A percentile compares a stretch with the other conserved stretches of the same genome.
These are phyloP conservation scores for Tenebrio molitor DNA, from an alignment of 1,140 invertebrate species.

Conservation along the genomic window DNA sequence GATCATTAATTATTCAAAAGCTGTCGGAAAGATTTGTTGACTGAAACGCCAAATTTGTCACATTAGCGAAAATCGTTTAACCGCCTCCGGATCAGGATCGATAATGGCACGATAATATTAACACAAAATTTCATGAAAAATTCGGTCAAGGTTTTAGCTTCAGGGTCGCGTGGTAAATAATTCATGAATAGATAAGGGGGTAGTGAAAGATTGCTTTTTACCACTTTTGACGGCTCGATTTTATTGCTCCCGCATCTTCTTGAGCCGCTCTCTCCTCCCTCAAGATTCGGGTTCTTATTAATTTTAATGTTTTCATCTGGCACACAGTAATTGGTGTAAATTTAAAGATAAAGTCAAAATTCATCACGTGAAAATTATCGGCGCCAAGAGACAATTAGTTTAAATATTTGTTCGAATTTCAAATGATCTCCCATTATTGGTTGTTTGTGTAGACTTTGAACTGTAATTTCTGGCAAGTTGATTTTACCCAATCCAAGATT, in stretches of 20 bases:
- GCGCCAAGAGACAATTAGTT: constrained; percentile 8
- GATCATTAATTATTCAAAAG: constrained; percentile 28
- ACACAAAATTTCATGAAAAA: constrained; percentile 13
- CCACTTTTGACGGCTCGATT: constrained; percentile 28
- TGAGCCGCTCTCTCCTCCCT: background rate
- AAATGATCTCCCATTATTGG: constrained; percentile 22
- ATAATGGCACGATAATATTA: background rate
- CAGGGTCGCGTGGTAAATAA: constrained; percentile 19
- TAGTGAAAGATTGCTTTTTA: constrained; percentile 40
- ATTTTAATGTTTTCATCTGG: constrained; percentile 29
- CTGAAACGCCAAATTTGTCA: constrained; percentile 5
- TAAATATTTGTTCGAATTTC: constrained; percentile 35
- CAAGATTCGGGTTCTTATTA: constrained; percentile 1
- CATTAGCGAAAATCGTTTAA: constrained; percentile 33
- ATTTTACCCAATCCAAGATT: background rate
- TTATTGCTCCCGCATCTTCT: constrained; percentile 10
- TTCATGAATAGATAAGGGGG: constrained; percentile 37
- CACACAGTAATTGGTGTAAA: constrained; percentile 10
- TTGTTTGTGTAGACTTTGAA: constrained; percentile 10
- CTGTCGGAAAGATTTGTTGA: background rate
- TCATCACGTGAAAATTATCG: constrained; percentile 24
- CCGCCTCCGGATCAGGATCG: background rate
- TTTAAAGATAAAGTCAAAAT: constrained; percentile 15
- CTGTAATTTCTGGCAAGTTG: constrained; percentile 15
- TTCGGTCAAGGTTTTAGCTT: constrained; percentile 1